Percentiles rank a stretch among this genome's conserved stretches.
phyloP scores from a whole-genome alignment of 1,140 invertebrate genomes.

The Drosophila lowei region DNA sequence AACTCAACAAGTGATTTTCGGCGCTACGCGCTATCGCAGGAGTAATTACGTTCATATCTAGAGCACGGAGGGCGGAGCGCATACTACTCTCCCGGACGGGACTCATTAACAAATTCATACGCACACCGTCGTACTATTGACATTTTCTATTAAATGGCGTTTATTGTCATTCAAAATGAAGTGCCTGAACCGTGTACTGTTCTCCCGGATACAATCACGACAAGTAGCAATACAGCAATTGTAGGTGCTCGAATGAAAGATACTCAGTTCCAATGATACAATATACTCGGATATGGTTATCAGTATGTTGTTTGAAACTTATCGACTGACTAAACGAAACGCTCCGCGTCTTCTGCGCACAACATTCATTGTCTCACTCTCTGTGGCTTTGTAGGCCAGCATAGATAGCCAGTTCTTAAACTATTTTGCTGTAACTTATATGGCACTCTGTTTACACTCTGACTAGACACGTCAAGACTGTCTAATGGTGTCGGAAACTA shows the following conservation, averaged over 20 bases:
- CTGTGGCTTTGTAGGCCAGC: too few relatives aligned
- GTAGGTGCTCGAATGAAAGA: neutral
- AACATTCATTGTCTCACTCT: too few relatives aligned
- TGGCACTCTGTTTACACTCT: too few relatives aligned
- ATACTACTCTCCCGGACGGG: neutral
- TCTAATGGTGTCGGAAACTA: too few relatives aligned
- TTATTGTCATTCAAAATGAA: slow-evolving; percentile 40
- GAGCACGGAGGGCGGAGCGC: neutral
- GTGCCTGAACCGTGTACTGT: slow-evolving; percentile 9
- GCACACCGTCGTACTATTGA: slow-evolving; percentile 41
- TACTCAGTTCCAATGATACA: neutral
- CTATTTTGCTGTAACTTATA: too few relatives aligned
- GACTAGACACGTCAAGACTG: too few relatives aligned
- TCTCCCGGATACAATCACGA: slow-evolving; percentile 17
- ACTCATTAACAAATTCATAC: slow-evolving; percentile 11
- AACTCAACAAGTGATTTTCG: slow-evolving; percentile 51
- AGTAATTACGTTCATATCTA: slow-evolving; percentile 53
- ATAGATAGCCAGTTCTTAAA: too few relatives aligned
- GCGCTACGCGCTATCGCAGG: slow-evolving; percentile 38
- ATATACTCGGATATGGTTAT: too few relatives aligned
- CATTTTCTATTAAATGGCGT: slow-evolving; percentile 54
- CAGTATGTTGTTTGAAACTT: too few relatives aligned
- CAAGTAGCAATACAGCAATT: neutral
- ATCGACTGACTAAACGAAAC: too few relatives aligned
- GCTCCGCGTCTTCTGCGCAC: too few relatives aligned